Evolutionary conservation across 2,113 vertebrate species (phyloP).

Genomic region (Periophthalmus modestus): DNA sequence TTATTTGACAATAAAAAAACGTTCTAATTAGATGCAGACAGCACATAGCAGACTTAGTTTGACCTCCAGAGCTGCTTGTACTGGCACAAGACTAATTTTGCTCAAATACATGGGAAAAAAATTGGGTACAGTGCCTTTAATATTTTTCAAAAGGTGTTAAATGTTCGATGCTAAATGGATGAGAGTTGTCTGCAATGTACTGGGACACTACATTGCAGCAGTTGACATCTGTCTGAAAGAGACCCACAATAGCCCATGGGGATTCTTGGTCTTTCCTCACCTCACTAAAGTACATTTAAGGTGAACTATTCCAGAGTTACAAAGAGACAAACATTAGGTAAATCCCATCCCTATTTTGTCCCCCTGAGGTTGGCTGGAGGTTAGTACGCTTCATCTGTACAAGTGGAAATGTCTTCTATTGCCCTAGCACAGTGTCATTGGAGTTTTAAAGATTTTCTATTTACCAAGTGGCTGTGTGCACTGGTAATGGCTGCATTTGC

Average conservation of each 20-base stretch:
- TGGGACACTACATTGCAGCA: not conserved
- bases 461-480: constrained; percentile 27
- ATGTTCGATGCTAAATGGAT: not conserved
- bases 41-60: too few relatives aligned
- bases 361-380: not conserved
- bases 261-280: not conserved
- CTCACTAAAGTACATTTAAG: not conserved
- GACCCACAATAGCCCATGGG: too few relatives aligned
- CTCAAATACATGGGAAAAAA: too few relatives aligned
- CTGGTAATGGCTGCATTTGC: constrained; percentile 36
- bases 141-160: too few relatives aligned
- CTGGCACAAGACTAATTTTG: too few relatives aligned
- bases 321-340: not conserved
- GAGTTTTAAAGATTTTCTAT: constrained; percentile 37
- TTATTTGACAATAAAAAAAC: too few relatives aligned
- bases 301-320: not conserved
- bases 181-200: too few relatives aligned
- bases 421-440: constrained; percentile 23
- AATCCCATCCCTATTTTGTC: not conserved
- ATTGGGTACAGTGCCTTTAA: too few relatives aligned
- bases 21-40: too few relatives aligned
- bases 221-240: not conserved
- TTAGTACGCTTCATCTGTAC: constrained; percentile 8
- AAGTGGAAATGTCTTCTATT: not conserved
- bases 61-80: too few relatives aligned